These are phyloP conservation scores for Papilio xuthus DNA, from an alignment of 1,140 invertebrate genomes.

Conservation along the genomic window DNA sequence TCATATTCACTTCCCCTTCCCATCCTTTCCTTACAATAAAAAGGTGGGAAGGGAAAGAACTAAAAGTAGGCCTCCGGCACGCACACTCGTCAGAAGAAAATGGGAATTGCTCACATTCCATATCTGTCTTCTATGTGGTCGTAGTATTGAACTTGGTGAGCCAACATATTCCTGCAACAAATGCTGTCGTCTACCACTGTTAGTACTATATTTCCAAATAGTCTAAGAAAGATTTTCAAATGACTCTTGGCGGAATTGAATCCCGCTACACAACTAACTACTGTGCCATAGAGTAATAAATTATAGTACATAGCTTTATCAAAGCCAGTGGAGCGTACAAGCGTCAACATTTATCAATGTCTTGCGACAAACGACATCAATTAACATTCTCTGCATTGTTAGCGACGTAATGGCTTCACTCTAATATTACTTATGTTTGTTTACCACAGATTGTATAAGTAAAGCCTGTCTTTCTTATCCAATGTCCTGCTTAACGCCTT, in stretches of 20 bases:
- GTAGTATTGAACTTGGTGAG: too few species aligned
- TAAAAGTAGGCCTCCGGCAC: too few species aligned
- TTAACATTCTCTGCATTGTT: conserved; percentile 76
- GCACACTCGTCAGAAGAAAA: too few species aligned
- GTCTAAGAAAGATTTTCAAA: too few species aligned
- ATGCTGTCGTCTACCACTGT: too few species aligned
- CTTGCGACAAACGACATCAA: conserved; percentile 74
- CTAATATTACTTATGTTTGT: conserved; percentile 54
- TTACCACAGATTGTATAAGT: neutral
- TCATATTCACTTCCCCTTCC: too few species aligned
- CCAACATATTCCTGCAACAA: too few species aligned
- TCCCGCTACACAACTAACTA: neutral
- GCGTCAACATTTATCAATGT: conserved; percentile 78
- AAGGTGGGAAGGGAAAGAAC: too few species aligned
- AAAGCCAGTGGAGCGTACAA: conserved; percentile 52
- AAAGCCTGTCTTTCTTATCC: neutral
- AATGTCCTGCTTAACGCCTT: neutral
- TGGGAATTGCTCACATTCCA: too few species aligned
- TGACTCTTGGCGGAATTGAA: neutral
- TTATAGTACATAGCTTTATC: conserved; percentile 22
- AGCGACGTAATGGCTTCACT: conserved; percentile 51
- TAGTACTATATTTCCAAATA: too few species aligned
- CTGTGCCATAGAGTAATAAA: neutral
- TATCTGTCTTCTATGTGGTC: too few species aligned
- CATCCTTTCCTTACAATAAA: too few species aligned